Evolutionary conservation across 2,113 vertebrate genomes (phyloP), one percentile per base, ranked within the genome.

Genomic region (Falco punctatus): DNA sequence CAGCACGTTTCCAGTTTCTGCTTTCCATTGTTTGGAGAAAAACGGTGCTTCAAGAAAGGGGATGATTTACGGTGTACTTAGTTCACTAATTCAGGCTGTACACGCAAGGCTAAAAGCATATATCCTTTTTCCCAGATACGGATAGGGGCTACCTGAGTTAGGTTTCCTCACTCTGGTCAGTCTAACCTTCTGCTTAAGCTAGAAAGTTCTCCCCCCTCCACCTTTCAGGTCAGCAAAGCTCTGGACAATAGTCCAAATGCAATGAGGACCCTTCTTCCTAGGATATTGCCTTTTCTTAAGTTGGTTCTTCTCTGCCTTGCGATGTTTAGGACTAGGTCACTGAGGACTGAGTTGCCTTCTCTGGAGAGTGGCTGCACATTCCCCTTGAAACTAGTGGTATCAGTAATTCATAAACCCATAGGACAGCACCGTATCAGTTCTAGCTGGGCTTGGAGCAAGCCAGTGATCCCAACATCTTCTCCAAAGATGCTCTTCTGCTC

Each of bases 11-110:
- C 91, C 91, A 94, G 84, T 69, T 93, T 90, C 79, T 85, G 27
- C 4, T 96, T 83, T 65, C 81, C 57, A 77, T 86, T 94, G 93
- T 94, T 89, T 84, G 74, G 70, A 88, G 66, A 42, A 92, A 88
- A 95, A 66, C 23, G 81, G 78, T 69, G 66, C 81, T 91, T 62
- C 33, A 67, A 86, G 73, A 81, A 95, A 86, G 22, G 28, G 32
- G 49, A 24, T 88, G 78, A 85, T 65, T 92, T 91, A 90, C 55
- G 65, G 81, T 28, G 74, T 57, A 58, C 24, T 71, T 64, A 59
- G 40, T 86, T 84, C 80, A 70, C 58, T 81, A 80, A 80, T 74
- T 83, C 91, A 90, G 55, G 33, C 65, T 82, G n/a, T 48, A 71
- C 55, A 72, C 44, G 85, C 70, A 86, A 78, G 32, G 44, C 30